These are phyloP conservation scores for Halocynthia aurantium DNA, from an alignment of 23 tunicate genomes.

Conservation along the genomic window DNA sequence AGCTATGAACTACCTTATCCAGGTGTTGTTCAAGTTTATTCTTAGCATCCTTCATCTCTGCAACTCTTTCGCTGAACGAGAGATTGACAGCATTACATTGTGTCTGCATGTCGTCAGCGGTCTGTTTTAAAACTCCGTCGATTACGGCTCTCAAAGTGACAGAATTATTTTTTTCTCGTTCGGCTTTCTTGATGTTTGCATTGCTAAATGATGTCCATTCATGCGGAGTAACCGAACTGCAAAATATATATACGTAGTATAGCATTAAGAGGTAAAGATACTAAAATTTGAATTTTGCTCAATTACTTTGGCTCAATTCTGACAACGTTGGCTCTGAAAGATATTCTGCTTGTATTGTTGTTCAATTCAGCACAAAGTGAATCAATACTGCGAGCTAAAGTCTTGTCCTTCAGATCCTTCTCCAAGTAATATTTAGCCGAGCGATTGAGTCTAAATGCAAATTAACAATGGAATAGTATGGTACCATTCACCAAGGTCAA, in stretches of 20 bases:
- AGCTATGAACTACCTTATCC: constrained; percentile 45
- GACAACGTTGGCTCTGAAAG: constrained; percentile 58
- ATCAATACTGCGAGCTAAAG: constrained; percentile 72
- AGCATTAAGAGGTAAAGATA: background rate
- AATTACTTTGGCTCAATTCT: constrained; percentile 69
- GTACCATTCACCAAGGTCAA: background rate
- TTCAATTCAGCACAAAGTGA: constrained; percentile 62
- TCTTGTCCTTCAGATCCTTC: constrained; percentile 88
- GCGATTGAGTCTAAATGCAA: constrained; percentile 50
- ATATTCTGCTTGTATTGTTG: constrained; percentile 73
- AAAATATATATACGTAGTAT: background rate
- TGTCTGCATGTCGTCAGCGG: constrained; percentile 80
- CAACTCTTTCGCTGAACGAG: constrained; percentile 70
- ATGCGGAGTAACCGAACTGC: constrained; percentile 76
- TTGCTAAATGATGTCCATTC: constrained; percentile 86
- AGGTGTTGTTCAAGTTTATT: constrained; percentile 83
- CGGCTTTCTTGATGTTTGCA: constrained; percentile 78
- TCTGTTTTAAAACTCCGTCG: constrained; percentile 61
- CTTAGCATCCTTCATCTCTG: constrained; percentile 73
- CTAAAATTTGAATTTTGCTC: background rate
- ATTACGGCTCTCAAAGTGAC: constrained; percentile 56
- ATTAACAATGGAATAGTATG: background rate
- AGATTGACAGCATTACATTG: constrained; percentile 75
- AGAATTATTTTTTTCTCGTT: constrained; percentile 79
- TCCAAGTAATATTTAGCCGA: constrained; percentile 85